Evolutionary conservation across 2,888 invertebrate genomes (phyloP).

Genomic region (Nemotelus nigrinus): DNA sequence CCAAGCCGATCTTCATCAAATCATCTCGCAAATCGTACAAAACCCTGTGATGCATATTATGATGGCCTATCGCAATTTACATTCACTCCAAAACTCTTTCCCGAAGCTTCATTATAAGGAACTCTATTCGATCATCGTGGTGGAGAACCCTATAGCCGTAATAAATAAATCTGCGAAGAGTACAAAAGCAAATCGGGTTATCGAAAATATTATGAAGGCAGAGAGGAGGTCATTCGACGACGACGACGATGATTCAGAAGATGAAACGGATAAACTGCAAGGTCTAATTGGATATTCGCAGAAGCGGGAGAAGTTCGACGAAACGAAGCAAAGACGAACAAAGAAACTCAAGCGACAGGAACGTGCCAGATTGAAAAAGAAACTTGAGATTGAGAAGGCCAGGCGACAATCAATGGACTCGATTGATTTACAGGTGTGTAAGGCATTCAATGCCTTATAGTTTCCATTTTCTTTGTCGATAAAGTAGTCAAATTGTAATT

Average conservation of each 20-base stretch:
- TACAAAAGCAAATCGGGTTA: conserved; percentile 37
- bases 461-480: not conserved
- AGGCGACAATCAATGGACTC: conserved; percentile 65
- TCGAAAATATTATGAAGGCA: conserved; percentile 28
- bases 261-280: conserved; percentile 63
- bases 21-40: conserved; percentile 74
- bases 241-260: conserved; percentile 62
- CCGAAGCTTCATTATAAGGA: conserved; percentile 71
- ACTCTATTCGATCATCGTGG: conserved; percentile 68
- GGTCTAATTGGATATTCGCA: conserved; percentile 66
- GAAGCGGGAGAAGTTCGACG: conserved; percentile 66
- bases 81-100: conserved; percentile 72
- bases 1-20: conserved; percentile 72
- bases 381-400: conserved; percentile 55
- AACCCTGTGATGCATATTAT: conserved; percentile 78
- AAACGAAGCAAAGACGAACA: conserved; percentile 68
- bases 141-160: conserved; percentile 67
- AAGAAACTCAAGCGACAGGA: conserved; percentile 58
- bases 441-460: not conserved
- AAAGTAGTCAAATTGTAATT: conserved; percentile 25
- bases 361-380: conserved; percentile 55
- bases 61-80: conserved; percentile 74
- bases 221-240: conserved; percentile 10
- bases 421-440: conserved; percentile 69
- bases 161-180: conserved; percentile 65